Conservation (phyloP, 2,797 vertebrate species). For the Sebastes vulpes region DNA sequence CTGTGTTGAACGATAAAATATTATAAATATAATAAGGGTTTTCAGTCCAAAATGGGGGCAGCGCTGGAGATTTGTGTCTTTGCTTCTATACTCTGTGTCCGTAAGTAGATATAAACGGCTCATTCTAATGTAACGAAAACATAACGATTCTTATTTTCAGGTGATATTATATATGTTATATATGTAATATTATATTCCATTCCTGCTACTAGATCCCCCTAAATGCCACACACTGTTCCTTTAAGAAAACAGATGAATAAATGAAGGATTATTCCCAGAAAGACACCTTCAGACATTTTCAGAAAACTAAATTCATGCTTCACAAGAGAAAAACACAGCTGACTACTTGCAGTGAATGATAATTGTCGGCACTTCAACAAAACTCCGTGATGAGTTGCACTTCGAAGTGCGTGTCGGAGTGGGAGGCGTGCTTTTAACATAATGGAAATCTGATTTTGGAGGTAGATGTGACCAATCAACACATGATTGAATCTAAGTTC, state of each 20-base stretch:
- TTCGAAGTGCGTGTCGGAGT: background rate
- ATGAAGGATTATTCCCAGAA: background rate
- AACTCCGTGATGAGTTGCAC: background rate
- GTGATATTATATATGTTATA: too few relatives aligned
- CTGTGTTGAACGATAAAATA: too few relatives aligned
- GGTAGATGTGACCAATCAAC: background rate
- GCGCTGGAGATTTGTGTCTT: too few relatives aligned
- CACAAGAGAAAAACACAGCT: background rate
- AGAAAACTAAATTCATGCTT: background rate
- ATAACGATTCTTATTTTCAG: too few relatives aligned
- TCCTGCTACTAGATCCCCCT: too few relatives aligned
- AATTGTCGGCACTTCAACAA: background rate
- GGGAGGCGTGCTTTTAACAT: background rate
- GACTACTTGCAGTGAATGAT: background rate
- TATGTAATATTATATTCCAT: too few relatives aligned
- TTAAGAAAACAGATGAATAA: background rate
- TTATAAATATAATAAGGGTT: too few relatives aligned
- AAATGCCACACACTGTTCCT: too few relatives aligned
- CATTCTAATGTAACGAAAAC: too few relatives aligned
- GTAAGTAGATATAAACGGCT: too few relatives aligned
- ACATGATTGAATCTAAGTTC: background rate
- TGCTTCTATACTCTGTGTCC: too few relatives aligned
- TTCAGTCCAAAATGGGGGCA: too few relatives aligned
- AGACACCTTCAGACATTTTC: background rate
- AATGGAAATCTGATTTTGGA: background rate